These are phyloP conservation scores for Argopecten irradians DNA, from an alignment of 1,140 invertebrate genomes.

Conservation along the genomic window DNA sequence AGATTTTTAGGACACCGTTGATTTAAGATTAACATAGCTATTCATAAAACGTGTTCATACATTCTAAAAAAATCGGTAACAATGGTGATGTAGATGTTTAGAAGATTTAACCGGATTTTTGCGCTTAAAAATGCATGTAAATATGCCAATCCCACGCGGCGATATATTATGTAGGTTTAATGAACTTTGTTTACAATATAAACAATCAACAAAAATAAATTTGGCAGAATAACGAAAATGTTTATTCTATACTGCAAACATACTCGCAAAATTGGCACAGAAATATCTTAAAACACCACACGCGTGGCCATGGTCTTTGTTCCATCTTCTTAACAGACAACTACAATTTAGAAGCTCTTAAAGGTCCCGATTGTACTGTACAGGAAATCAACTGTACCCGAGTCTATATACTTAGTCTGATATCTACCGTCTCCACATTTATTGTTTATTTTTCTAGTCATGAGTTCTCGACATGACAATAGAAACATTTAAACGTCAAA, in stretches of 20 bases:
- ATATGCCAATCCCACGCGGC: neutral
- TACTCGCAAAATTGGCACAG: neutral
- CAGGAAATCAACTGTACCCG: neutral
- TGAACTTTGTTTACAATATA: neutral
- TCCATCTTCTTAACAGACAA: neutral
- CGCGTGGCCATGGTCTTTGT: neutral
- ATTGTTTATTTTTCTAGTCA: slow-evolving; percentile 23
- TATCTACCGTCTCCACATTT: neutral
- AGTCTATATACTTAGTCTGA: neutral
- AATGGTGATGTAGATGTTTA: no score
- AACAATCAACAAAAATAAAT: neutral
- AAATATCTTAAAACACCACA: neutral
- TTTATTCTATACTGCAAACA: neutral
- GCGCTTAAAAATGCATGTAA: no score
- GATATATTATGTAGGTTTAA: neutral
- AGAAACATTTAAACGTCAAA: neutral
- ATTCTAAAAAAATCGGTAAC: no score
- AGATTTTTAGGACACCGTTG: no score
- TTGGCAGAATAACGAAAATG: neutral
- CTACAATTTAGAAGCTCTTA: neutral
- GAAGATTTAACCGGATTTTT: no score
- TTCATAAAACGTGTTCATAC: no score
- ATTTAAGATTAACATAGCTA: no score
- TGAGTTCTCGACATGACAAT: neutral
- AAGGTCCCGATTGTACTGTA: neutral